Evolutionary conservation across 2,888 invertebrate genomes (phyloP).

Genomic region (Luperina testacea): DNA sequence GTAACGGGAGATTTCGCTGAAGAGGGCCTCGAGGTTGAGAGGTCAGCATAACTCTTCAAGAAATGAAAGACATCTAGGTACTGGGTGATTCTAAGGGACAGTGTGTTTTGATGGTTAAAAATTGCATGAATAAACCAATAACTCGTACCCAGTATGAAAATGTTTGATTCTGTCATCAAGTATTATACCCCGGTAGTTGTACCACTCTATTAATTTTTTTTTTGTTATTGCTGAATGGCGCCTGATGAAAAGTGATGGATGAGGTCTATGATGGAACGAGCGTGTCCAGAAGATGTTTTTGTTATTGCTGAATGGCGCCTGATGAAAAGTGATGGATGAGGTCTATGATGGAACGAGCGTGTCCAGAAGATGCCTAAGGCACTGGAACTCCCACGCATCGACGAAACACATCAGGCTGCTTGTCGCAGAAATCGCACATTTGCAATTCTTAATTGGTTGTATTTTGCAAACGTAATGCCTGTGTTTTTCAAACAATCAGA

Average conservation of each 20-base stretch:
- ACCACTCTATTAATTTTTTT: not conserved
- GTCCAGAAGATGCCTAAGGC: too few relatives aligned
- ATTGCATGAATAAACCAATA: not conserved
- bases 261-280: too few relatives aligned
- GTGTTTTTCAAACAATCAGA: not conserved
- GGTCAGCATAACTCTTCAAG: not conserved
- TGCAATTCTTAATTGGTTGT: not conserved
- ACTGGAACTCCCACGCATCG: too few relatives aligned
- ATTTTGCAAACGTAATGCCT: not conserved
- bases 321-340: too few relatives aligned
- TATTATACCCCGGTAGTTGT: not conserved
- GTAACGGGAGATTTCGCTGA: slow-evolving; percentile 52
- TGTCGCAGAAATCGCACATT: not conserved
- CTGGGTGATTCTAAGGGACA: not conserved
- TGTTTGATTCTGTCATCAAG: not conserved
- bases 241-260: too few relatives aligned
- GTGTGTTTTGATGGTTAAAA: not conserved
- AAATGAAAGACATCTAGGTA: not conserved
- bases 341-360: too few relatives aligned
- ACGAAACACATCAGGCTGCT: too few relatives aligned
- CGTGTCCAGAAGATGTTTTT: too few relatives aligned
- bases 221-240: too few relatives aligned
- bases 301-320: too few relatives aligned
- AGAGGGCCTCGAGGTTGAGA: not conserved
- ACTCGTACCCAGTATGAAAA: not conserved